Evolutionary conservation across 2,888 invertebrate genomes (phyloP), one percentile per base, ranked within the genome.

Genomic region (Tolmerus cingulatus): DNA sequence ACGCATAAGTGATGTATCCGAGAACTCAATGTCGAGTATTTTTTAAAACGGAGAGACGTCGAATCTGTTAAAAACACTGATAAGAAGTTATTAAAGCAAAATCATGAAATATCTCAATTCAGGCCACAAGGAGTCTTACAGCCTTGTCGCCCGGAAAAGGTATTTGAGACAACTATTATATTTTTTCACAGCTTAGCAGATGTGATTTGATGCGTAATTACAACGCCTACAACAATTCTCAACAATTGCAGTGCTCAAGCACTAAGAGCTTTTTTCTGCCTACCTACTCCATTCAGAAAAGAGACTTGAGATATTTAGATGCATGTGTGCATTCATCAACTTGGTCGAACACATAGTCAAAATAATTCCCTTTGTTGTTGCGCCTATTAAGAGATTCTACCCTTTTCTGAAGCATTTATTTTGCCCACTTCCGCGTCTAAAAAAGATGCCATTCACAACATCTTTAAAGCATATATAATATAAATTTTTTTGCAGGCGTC

Each of bases 401-500:
- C 51, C n/a, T 16, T 57, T n/a, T 57, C 2, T 57, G 1, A n/a
- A 19, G 57, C 9, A 23, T 66, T 23, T 66, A 23, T 66, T 66
- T 66, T 66, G 19, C 8, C 3, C 12, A 23, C 12, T 12, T 66
- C 12, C 27, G 4, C 9, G 2, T 19, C 3, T 66, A 4, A 66
- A 4, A 19, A 66, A 66, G 66, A 66, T 66, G 0, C 9, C 23
- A 12, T 66, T 66, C 23, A 27, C 27, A 66, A 66, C 23, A 1
- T n/a, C 7, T 23, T 19, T 19, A 19, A 55, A 55, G 7, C 19
- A 66, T 27, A 66, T 66, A 66, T 82, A 66, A 66, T 66, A 66
- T 82, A 9, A 1, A 46, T 46, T 16, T 82, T 46, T 40, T 82
- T 82, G 19, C 74, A 96, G 96, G 94, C 95, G 95, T 91, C 95